phyloP scores from a whole-genome alignment of 2,113 vertebrate genomes.

The Colossoma macropomum region DNA sequence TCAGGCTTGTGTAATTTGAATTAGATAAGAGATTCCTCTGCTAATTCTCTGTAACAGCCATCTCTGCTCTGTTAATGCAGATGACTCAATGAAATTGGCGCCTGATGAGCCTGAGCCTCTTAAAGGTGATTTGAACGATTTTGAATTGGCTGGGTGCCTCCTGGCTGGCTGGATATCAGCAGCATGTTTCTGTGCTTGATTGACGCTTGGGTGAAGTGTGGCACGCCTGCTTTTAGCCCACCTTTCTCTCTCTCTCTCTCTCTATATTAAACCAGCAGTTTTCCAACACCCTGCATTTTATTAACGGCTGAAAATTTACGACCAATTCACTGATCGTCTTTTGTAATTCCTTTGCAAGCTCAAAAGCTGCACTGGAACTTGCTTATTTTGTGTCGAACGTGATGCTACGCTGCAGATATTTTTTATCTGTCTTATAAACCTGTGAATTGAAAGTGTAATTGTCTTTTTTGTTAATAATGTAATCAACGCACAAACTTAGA shows the following conservation, averaged over 20 bases:
- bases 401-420: too few species aligned
- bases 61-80: conserved; percentile 66
- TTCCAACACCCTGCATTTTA: neutral
- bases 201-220: conserved; percentile 44
- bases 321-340: neutral
- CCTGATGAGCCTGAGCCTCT: conserved; percentile 50
- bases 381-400: too few species aligned
- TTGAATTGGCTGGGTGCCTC: conserved; percentile 14
- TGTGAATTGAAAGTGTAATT: too few species aligned
- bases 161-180: conserved; percentile 47
- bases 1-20: neutral
- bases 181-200: conserved; percentile 62
- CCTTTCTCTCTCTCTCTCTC: neutral
- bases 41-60: conserved; percentile 39
- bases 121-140: conserved; percentile 67
- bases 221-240: conserved; percentile 32
- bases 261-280: neutral
- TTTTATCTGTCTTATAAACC: too few species aligned
- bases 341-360: conserved; percentile 2
- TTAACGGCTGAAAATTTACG: neutral
- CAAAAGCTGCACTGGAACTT: neutral
- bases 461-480: too few species aligned
- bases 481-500: too few species aligned
- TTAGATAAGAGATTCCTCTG: neutral
- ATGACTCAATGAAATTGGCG: conserved; percentile 75